These are phyloP conservation scores for Anoplopoma fimbria DNA, from an alignment of 2,113 vertebrate species.

Conservation along the genomic window DNA sequence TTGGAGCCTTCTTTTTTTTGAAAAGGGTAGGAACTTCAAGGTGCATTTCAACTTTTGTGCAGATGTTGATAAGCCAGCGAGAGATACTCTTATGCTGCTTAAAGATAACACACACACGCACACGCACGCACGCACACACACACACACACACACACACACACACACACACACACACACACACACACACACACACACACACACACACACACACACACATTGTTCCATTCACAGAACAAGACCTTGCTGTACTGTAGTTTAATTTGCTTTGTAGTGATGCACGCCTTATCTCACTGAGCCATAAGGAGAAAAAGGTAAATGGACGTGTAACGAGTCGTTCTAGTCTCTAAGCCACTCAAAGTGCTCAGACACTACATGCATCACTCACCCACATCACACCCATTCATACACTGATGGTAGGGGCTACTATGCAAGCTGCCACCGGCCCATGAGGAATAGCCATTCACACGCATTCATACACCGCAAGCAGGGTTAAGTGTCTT, in stretches of 20 bases:
- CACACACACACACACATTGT: conserved; percentile 25
- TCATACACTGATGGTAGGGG: too few relatives aligned
- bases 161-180: too few relatives aligned
- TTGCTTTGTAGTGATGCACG: conserved; percentile 13
- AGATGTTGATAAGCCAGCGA: conserved; percentile 64
- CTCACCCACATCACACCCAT: too few relatives aligned
- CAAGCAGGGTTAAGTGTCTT: too few relatives aligned
- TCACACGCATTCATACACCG: too few relatives aligned
- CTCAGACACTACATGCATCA: too few relatives aligned
- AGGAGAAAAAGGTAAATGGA: too few relatives aligned
- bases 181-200: too few relatives aligned
- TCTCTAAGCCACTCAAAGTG: too few relatives aligned
- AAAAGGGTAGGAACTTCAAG: conserved; percentile 64
- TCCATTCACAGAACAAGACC: conserved; percentile 36
- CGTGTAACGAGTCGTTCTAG: too few relatives aligned
- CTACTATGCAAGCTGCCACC: too few relatives aligned
- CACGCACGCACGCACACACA: conserved; percentile 8
- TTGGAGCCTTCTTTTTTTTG: conserved; percentile 39
- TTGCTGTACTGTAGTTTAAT: conserved; percentile 37
- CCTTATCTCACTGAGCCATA: conserved; percentile 12
- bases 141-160: not conserved
- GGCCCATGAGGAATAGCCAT: too few relatives aligned
- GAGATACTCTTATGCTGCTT: conserved; percentile 49
- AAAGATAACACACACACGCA: conserved; percentile 51
- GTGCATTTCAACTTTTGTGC: conserved; percentile 62